Base-by-base conservation (phyloP, 2,888 invertebrate species). In the Apodemia duryi region DNA sequence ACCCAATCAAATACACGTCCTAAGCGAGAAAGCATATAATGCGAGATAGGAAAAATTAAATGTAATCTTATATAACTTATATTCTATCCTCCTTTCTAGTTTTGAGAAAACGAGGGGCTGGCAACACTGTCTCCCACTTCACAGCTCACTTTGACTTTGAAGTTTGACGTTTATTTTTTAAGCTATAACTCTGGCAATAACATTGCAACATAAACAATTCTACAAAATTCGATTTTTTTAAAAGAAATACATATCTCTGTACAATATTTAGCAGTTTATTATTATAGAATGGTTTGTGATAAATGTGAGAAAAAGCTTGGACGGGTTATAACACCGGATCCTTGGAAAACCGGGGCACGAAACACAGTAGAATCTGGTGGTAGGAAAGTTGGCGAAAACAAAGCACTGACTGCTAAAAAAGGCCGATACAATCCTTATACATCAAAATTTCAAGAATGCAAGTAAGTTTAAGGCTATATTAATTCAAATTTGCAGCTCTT, bases 301-400 rank as follows among this genome's bases (percentile, higher is more conserved):
- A 97, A 97, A 80, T 98, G 98, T 80, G 96, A 98, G 75, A 96
- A 96, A 80, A 99, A 99, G 84, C 89, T 98, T 28, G 97, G 98
- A 0, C 96, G 96, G 81, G 97, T 99, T 0, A 97, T 98, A 54
- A 98, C 99, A 0, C 99, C 99, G 0, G 99, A 99, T 90, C 97
- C 98, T 5, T 99, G 99, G 98, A 98, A 98, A 86, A 93, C 94
- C 60, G 98, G 98, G 3, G 97, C 98, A 1, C 93, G 98, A 73
- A 98, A 98, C 81, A 97, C 97, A 0, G 96, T 96, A 0, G 97
- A 98, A 81, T 95, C 96, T 64, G 98, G 98, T 5, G 98, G 98
- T 0, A 92, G 98, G 65, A 96, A 95, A 92, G 94, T 98, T n/a
- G 97, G 97, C 66, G 98, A 99, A 93, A 99, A 99, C 81, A 99